Conservation (phyloP, 2,888 invertebrate species). For the Leptinotarsa juncta region DNA sequence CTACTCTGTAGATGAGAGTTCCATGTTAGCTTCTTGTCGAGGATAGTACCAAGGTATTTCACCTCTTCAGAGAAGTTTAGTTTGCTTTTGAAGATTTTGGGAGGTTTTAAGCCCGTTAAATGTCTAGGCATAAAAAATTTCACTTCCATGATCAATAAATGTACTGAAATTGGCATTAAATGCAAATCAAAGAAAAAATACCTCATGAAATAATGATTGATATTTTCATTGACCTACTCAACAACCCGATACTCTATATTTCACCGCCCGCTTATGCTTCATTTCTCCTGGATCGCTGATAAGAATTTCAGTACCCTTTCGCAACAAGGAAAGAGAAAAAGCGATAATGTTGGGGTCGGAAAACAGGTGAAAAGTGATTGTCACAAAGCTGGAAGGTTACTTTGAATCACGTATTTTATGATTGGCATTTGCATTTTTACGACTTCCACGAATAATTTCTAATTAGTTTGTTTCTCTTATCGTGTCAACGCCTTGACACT, state of each 20-base stretch:
- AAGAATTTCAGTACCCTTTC: background rate
- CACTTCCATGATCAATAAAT: too few species aligned
- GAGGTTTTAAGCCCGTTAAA: too few species aligned
- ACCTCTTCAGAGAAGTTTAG: too few species aligned
- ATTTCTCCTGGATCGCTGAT: background rate
- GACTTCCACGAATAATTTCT: constrained; percentile 38
- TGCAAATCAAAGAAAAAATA: too few species aligned
- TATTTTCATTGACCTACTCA: too few species aligned
- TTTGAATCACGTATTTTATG: constrained; percentile 38
- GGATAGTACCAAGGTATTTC: too few species aligned
- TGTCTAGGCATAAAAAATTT: too few species aligned
- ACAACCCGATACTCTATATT: background rate
- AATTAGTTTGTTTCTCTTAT: constrained; percentile 32
- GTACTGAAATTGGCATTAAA: too few species aligned
- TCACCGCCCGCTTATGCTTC: background rate
- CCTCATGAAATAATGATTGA: too few species aligned
- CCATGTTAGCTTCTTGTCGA: too few species aligned
- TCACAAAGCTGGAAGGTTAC: constrained; percentile 27
- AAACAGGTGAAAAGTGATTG: constrained; percentile 30
- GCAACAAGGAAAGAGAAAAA: constrained; percentile 28
- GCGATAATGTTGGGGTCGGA: constrained; percentile 30
- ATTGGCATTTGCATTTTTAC: constrained; percentile 44
- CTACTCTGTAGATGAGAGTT: too few species aligned
- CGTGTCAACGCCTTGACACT: constrained; percentile 34
- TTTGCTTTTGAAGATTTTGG: too few species aligned